Evolutionary conservation across 2,797 vertebrate species (phyloP).

Genomic region (Limosa lapponica): DNA sequence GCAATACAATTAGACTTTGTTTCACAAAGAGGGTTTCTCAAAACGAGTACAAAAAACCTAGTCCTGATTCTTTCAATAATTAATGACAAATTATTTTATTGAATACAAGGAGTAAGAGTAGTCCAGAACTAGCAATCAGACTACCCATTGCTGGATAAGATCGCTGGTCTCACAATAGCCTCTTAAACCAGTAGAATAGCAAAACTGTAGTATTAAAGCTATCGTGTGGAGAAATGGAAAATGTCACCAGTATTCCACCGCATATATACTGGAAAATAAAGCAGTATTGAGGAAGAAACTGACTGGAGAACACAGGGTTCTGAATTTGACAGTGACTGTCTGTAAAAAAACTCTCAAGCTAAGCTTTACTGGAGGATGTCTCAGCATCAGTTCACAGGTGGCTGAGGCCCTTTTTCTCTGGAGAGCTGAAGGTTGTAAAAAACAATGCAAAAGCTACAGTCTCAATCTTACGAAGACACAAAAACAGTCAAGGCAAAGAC

Average conservation of each 20-base stretch:
- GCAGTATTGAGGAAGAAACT: neutral
- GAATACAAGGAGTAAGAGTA: neutral
- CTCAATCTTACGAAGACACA: neutral
- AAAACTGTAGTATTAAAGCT: neutral
- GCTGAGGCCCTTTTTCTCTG: neutral
- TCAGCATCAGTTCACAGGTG: neutral
- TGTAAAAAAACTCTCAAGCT: neutral
- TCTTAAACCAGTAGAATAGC: neutral
- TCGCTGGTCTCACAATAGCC: neutral
- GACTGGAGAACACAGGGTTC: neutral
- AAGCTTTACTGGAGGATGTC: neutral
- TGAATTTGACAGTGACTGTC: neutral
- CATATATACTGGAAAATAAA: neutral
- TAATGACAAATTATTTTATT: neutral
- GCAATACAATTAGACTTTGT: neutral
- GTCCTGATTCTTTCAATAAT: neutral
- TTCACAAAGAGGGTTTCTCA: neutral
- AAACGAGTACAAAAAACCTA: neutral
- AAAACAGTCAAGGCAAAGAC: neutral
- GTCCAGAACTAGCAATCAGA: neutral
- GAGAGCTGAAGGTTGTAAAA: neutral
- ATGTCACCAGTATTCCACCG: neutral
- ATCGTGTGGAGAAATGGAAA: neutral
- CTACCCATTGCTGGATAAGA: neutral
- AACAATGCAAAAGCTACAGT: neutral